Conservation (phyloP, 2,888 invertebrate genomes). For the Caenorhabditis becei region DNA sequence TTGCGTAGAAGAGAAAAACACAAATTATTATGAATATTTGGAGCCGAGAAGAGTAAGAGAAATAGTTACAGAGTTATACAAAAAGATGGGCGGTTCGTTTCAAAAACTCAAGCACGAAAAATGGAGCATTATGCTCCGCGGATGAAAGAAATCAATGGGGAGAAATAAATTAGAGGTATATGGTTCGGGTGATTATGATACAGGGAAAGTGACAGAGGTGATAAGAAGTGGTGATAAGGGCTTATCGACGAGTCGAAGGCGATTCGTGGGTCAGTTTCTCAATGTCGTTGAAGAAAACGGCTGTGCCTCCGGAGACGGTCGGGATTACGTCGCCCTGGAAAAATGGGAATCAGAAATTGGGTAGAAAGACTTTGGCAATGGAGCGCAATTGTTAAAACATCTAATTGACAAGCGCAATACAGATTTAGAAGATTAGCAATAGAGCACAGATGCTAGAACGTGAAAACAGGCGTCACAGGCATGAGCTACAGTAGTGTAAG, state of each 20-base stretch:
- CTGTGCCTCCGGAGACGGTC: constrained; percentile 94
- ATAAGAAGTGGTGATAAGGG: background rate
- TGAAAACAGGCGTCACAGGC: too few species aligned
- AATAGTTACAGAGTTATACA: constrained; percentile 8
- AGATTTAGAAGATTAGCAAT: too few species aligned
- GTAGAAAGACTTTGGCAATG: background rate
- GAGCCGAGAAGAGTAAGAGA: constrained; percentile 8
- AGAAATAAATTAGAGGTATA: constrained; percentile 32
- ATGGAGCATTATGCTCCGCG: background rate
- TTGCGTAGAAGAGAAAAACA: constrained; percentile 35
- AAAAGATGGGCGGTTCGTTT: background rate
- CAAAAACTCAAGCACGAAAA: background rate
- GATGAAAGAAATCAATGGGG: background rate
- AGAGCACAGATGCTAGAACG: too few species aligned
- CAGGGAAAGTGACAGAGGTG: background rate
- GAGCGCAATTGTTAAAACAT: background rate
- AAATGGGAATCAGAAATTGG: background rate
- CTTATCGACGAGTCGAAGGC: constrained; percentile 54
- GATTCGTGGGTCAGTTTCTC: constrained; percentile 84
- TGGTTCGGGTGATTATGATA: constrained; percentile 6
- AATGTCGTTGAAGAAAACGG: constrained; percentile 94
- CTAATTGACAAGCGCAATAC: background rate
- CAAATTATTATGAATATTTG: too few species aligned
- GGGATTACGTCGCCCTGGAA: constrained; percentile 91
- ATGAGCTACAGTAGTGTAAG: too few species aligned